These are phyloP conservation scores for Lanius collurio DNA, from an alignment of 2,113 vertebrate genomes.

Conservation along the genomic window DNA sequence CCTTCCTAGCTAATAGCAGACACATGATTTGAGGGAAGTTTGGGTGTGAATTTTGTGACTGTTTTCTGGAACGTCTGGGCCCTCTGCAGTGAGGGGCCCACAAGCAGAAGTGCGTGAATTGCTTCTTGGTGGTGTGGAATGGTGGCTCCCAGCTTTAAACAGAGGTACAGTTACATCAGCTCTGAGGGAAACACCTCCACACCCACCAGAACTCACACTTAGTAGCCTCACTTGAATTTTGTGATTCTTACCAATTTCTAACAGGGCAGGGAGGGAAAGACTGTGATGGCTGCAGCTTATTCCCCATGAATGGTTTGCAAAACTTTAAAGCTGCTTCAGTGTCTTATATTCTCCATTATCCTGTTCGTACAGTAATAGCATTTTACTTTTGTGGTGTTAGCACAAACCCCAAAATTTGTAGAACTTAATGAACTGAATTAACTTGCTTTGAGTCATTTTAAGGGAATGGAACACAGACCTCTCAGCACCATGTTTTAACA, in stretches of 20 bases:
- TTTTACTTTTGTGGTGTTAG: background rate
- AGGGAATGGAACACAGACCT: background rate
- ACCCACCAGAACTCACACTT: background rate
- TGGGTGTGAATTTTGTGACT: background rate
- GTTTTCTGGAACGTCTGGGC: background rate
- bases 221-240: background rate
- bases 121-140: background rate
- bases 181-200: background rate
- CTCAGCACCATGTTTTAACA: background rate
- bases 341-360: background rate
- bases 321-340: background rate
- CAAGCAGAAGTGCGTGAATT: accelerated
- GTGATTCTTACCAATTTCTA: background rate
- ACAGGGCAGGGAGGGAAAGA: background rate
- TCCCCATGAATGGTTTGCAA: background rate
- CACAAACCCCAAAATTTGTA: background rate
- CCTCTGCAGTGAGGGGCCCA: background rate
- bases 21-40: background rate
- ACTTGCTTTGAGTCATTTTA: slow-evolving; percentile 23
- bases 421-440: background rate
- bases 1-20: background rate
- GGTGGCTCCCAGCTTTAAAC: background rate
- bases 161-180: background rate
- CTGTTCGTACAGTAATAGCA: background rate
- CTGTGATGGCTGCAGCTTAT: background rate